Evolutionary conservation across 2,113 vertebrate species (phyloP), one percentile per base, ranked within the genome.

Genomic region (Hemiprocne comata): DNA sequence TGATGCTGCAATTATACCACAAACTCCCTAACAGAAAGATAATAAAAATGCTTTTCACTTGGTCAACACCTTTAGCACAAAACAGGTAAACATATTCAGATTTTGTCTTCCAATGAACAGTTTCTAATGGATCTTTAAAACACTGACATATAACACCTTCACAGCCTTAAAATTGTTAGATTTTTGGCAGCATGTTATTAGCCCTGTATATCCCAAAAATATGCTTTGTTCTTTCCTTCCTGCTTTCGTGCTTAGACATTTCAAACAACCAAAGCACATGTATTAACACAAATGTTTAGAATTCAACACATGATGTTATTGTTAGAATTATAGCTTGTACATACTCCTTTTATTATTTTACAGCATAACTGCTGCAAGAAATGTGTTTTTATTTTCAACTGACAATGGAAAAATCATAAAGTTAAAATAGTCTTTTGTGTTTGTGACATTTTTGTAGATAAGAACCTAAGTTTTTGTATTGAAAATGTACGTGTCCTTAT

Each of bases 121-220:
- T 60, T 77, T 84, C 60, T 78, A 85, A 87, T 13, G 19, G 55
- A 66, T 40, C 40, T 89, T 86, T 71, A 86, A 96, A 90, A 93
- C 40, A 48, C 13, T 60, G 31, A 9, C 8, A 33, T 57, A 18
- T 79, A 79, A 72, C 55, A 76, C 8, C 38, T 72, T 60, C 50
- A 18, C 3, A n/a, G 87, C 46, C 51, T 81, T 76, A 73, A 85
- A 79, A 67, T 0, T 60, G 50, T 62, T 95, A 81, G 95, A 60
- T 6, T 42, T 64, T 83, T 93, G 86, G 31, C 88, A 95, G 51
- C 38, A 11, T 73, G 38, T 70, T 85, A 93, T 92, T 96, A 90
- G 23, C 23, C 53, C 36, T 61, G 31, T 64, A 57, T 9, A 25
- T 17, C 46, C 13, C 18, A 73, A 90, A 85, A 92, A 70, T 28